A percentile compares a stretch with the other conserved stretches of the same genome.
Conservation (phyloP, 2,113 vertebrate species). For the Anser brachyrhynchus region DNA sequence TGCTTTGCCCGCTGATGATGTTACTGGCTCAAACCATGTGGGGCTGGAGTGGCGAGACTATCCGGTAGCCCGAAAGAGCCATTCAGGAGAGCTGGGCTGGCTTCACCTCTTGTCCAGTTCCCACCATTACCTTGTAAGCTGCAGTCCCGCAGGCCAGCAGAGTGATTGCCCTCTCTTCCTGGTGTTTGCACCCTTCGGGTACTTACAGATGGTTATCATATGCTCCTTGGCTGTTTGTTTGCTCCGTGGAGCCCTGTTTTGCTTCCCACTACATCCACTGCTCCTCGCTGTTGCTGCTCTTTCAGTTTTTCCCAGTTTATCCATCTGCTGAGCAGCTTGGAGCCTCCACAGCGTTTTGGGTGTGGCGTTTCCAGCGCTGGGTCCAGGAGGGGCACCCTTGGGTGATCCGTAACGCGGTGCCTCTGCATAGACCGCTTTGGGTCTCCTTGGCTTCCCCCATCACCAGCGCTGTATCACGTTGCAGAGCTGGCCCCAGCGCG, state of each 20-base stretch:
- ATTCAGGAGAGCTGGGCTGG: not conserved
- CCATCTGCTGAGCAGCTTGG: not conserved
- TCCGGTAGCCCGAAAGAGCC: not conserved
- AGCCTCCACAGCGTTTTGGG: not conserved
- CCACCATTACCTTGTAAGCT: not conserved
- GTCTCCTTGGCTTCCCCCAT: conserved; percentile 54
- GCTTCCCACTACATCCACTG: not conserved
- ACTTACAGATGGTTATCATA: fast-evolving
- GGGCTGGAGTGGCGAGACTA: not conserved
- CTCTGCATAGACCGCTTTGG: conserved; percentile 10
- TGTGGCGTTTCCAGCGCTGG: conserved; percentile 15
- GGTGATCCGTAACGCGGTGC: conserved; percentile 26
- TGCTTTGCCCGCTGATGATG: conserved; percentile 6
- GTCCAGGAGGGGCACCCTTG: not conserved
- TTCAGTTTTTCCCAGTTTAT: not conserved
- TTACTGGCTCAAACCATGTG: not conserved
- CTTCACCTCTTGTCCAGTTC: not conserved
- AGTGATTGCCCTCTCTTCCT: not conserved
- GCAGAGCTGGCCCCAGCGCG: not conserved
- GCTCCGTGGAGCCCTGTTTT: not conserved
- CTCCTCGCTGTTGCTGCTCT: not conserved
- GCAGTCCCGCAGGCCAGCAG: not conserved
- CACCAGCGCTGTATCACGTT: not conserved
- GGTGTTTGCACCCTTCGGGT: not conserved
- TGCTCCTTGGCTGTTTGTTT: not conserved